Base-by-base conservation (phyloP, 2,888 invertebrate genomes). In the Reticulitermes lucifugus region DNA sequence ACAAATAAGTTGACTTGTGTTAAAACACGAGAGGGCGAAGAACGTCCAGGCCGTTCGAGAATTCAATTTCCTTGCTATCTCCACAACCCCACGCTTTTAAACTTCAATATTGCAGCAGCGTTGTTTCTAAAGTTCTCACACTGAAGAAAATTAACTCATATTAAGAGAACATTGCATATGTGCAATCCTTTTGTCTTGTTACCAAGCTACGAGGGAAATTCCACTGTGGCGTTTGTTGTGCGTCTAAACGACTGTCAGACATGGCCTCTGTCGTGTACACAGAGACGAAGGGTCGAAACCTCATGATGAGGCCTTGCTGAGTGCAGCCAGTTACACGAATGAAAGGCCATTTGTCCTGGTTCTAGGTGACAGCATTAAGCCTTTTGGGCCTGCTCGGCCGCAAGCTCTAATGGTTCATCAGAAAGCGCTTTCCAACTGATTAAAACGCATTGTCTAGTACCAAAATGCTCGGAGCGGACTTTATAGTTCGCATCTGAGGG, bases 341-440 rank as follows among this genome's bases (percentile, higher is more conserved):
- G 51, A 77, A 43, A 65, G 65, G 14, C 65, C 70, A 81, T 65
- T 81, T 81, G 81, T 81, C 46, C 65, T 70, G 9, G 25, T 65
- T 9, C n/a, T 25, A 65, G 81, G 60, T 21, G 79, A 59, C 79
- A 29, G 22, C 59, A 79, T 79, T 79, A 79, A 79, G 21, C 79
- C 65, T 14, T 21, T 21, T 18, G n/a, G 21, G 60, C 18, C 21
- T 22, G 35, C 60, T 22, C 29, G 81, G 59, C 81, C 81, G 65
- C 81, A 81, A 81, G 81, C 43, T 43, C 59, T 81, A 81, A 81
- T 81, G 81, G 81, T 81, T 81, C 81, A 81, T 81, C 81, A 81
- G 81, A 25, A 81, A 22, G 43, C 41, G 81, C 81, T 70, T 81
- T 81, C 70, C 81, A 81, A 70, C 81, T 81, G 70, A 81, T 81